Evolutionary conservation across 2,797 vertebrate species (phyloP).

Genomic region (Luscinia luscinia): DNA sequence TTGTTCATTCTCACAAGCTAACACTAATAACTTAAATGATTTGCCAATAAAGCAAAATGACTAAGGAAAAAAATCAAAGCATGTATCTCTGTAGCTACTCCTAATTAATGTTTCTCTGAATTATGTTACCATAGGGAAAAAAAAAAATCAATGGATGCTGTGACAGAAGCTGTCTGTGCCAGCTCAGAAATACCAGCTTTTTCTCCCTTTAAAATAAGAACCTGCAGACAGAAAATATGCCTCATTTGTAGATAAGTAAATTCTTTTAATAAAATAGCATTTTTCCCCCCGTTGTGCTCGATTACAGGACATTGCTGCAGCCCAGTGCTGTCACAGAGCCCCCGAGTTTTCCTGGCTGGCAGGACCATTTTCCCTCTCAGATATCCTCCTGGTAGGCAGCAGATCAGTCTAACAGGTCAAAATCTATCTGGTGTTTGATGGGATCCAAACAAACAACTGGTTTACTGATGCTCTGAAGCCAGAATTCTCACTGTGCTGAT

Average conservation of each 20-base stretch:
- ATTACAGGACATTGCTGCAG: background rate
- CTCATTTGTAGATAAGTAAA: background rate
- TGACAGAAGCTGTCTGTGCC: background rate
- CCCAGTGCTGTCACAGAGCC: background rate
- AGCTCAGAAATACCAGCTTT: background rate
- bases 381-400: background rate
- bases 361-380: background rate
- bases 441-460: background rate
- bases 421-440: background rate
- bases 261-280: background rate
- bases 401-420: background rate
- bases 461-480: background rate
- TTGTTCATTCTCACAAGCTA: constrained; percentile 30
- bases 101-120: constrained; percentile 46
- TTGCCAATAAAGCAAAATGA: constrained; percentile 45
- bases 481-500: background rate
- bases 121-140: constrained; percentile 9
- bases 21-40: constrained; percentile 61
- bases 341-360: background rate
- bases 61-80: constrained; percentile 38
- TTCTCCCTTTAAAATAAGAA: constrained; percentile 1
- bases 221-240: background rate
- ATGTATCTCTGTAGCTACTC: constrained; percentile 18
- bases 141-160: constrained; percentile 15
- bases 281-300: rapidly evolving